Conservation (phyloP, 2,888 invertebrate species). For the Steromphala cineraria region DNA sequence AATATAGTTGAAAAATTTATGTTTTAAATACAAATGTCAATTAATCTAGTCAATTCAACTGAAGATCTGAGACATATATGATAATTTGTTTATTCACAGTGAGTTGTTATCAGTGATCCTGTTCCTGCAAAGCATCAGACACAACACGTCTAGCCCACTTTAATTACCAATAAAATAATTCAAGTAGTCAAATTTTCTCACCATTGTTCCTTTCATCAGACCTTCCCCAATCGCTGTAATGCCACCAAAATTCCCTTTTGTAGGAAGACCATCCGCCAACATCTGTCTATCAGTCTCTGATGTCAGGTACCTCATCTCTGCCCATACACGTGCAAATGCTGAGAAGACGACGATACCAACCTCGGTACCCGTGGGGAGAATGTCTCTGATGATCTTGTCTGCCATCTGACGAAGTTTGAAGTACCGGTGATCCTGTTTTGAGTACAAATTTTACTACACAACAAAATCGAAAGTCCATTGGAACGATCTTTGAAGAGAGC, state of each 20-base stretch:
- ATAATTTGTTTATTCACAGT: no score
- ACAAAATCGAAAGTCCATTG: background rate
- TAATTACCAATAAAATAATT: no score
- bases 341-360: background rate
- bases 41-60: no score
- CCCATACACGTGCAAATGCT: background rate
- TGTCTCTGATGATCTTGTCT: background rate
- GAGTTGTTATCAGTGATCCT: no score
- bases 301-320: background rate
- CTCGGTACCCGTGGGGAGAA: background rate
- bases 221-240: background rate
- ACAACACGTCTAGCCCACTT: no score
- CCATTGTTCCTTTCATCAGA: background rate
- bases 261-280: background rate
- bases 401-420: background rate
- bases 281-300: background rate
- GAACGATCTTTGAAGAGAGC: no score
- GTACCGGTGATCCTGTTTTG: background rate
- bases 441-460: no score
- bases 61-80: no score
- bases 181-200: background rate
- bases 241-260: background rate
- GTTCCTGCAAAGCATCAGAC: no score
- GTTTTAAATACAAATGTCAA: no score
- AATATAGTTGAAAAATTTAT: no score